Conservation (phyloP, 2,113 vertebrate species). For the Phrynocephalus versicolor region DNA sequence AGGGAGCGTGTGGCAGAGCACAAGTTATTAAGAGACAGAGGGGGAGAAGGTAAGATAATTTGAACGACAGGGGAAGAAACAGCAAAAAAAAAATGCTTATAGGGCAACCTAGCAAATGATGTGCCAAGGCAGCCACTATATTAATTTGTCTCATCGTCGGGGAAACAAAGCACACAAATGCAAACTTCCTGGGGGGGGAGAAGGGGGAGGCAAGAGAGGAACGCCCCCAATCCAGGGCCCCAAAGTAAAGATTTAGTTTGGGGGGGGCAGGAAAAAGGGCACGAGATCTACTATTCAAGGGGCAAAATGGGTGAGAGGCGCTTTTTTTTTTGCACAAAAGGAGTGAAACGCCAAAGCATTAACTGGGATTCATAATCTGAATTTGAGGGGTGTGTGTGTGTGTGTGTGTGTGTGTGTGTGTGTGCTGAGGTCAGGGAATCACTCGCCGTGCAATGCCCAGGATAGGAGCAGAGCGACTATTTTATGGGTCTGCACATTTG, state of each 20-base stretch:
- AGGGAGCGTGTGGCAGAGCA: slow-evolving; percentile 2
- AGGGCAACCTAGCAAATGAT: slow-evolving; percentile 42
- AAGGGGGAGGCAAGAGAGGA: background rate
- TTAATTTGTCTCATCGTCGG: slow-evolving; percentile 46
- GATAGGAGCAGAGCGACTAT: slow-evolving; percentile 14
- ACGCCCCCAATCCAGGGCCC: background rate
- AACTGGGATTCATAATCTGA: slow-evolving; percentile 42
- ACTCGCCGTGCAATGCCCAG: background rate
- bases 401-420: no score
- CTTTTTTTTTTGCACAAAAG: background rate
- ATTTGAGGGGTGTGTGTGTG: no score
- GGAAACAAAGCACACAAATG: slow-evolving; percentile 33
- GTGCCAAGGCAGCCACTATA: slow-evolving; percentile 1
- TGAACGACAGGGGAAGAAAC: slow-evolving; percentile 27
- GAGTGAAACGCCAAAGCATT: slow-evolving; percentile 7
- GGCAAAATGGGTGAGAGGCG: background rate
- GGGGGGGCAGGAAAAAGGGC: background rate
- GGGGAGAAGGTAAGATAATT: slow-evolving; percentile 48
- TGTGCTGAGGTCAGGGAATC: background rate
- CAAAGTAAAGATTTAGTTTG: background rate
- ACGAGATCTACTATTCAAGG: background rate
- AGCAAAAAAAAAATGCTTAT: slow-evolving; percentile 47
- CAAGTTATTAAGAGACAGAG: slow-evolving; percentile 52
- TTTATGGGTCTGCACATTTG: rapidly evolving
- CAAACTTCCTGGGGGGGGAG: slow-evolving; percentile 45